A percentile compares a stretch with the other conserved stretches of the same genome.
phyloP scores from a whole-genome alignment of 2,113 vertebrate genomes.

The Sula dactylatra region DNA sequence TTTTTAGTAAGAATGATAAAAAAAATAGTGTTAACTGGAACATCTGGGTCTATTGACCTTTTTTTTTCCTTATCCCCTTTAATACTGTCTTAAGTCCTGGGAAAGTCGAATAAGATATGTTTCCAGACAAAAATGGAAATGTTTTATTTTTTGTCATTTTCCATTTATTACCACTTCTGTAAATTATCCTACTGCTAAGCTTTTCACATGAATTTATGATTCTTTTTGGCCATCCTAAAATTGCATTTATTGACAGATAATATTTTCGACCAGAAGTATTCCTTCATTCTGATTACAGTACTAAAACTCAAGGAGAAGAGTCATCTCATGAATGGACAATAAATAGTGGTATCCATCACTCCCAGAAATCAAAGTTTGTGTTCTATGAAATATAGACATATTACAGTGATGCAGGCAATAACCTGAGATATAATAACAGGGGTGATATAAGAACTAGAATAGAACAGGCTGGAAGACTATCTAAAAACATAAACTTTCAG shows the following conservation, averaged over 20 bases:
- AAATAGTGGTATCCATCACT: constrained; percentile 15
- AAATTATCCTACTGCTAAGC: neutral
- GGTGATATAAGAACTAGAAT: neutral
- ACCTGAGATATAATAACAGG: neutral
- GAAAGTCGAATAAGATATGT: neutral
- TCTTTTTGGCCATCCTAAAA: neutral
- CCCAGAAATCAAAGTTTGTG: constrained; percentile 12
- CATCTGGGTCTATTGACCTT: rapidly evolving
- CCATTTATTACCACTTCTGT: neutral
- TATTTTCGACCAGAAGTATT: neutral
- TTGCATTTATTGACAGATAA: constrained; percentile 6
- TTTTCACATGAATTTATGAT: neutral
- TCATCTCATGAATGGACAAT: neutral
- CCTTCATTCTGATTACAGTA: constrained; percentile 16
- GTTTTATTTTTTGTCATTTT: neutral
- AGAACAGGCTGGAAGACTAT: neutral
- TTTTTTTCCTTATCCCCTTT: neutral
- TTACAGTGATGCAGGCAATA: neutral
- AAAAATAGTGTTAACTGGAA: neutral
- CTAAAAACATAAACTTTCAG: neutral
- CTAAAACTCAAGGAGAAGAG: constrained; percentile 32
- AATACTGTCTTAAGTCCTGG: neutral
- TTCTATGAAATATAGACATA: constrained; percentile 17
- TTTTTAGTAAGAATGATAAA: neutral
- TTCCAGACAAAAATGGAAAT: neutral